These are phyloP conservation scores for Tychaedon coryphoeus DNA, from an alignment of 2,113 vertebrate genomes.

Conservation along the genomic window DNA sequence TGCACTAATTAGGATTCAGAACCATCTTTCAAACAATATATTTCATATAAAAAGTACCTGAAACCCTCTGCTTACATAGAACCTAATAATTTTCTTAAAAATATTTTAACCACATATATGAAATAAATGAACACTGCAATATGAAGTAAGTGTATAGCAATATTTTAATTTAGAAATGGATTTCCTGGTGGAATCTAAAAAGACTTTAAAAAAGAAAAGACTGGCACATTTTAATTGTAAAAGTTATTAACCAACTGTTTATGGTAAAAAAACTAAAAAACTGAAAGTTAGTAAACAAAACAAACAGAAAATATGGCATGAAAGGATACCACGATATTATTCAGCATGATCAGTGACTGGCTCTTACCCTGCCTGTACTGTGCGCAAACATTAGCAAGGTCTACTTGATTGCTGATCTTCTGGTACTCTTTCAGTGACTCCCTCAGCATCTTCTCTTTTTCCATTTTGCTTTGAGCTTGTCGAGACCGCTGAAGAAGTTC, in stretches of 20 bases:
- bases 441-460: slow-evolving; percentile 88
- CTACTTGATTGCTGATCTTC: slow-evolving; percentile 93
- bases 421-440: slow-evolving; percentile 94
- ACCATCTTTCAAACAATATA: not conserved
- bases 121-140: not conserved
- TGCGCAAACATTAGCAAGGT: slow-evolving; percentile 88
- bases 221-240: not conserved
- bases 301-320: not conserved
- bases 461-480: slow-evolving; percentile 88
- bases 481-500: slow-evolving; percentile 92
- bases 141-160: not conserved
- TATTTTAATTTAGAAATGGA: not conserved
- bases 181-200: not conserved
- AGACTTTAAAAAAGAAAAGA: not conserved
- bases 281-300: not conserved
- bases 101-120: not conserved
- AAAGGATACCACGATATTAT: not conserved
- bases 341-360: not conserved
- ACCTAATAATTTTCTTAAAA: not conserved
- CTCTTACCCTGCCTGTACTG: slow-evolving; percentile 92
- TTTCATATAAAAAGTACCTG: not conserved
- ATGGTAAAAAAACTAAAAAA: not conserved
- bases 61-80: not conserved
- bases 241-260: not conserved
- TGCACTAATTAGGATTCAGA: not conserved